Evolutionary conservation across 2,888 invertebrate species (phyloP), one percentile per base, ranked within the genome.

Genomic region (Acholoe squamosa): DNA sequence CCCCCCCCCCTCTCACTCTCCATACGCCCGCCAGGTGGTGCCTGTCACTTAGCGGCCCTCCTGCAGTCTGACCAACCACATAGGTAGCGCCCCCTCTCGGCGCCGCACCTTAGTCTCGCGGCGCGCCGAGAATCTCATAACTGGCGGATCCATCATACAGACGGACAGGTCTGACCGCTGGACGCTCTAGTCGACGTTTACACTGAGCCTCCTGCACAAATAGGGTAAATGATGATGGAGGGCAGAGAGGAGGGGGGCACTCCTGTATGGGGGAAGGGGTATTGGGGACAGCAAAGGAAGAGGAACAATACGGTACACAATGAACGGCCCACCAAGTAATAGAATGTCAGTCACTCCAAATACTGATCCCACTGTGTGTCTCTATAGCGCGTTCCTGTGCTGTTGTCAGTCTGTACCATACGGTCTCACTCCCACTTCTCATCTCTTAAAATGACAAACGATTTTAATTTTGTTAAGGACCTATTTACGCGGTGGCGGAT

Each of bases 51-150:
- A 61, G n/a, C 22, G 7, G 19, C 61, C 10, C 61, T n/a, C 61
- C 61, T 61, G 61, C 61, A 1, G 61, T 1, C 61, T 61, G 61
- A 61, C 61, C 61, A 14, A 19, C n/a, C 14, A 3, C 22, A 61
- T 19, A 61, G 61, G 61, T 61, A 61, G n/a, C 61, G 19, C 61
- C 61, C 61, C 61, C 61, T 61, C 61, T 3, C 61, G 61, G 43
- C 43, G 43, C 28, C 25, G 3, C 28, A 10, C 76, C 16, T 7
- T 7, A 14, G 3, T 31, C 76, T 31, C 1, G 25, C 76, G 25
- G 80, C 34, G 80, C 80, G 43, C 43, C 14, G 22, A 43, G 80
- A 80, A 80, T 80, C 22, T 80, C 80, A 80, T 80, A 80, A 80
- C 43, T 19, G 16, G 80, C 19, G 43, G 34, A 80, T 80, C 80